Conservation (phyloP, 2,888 invertebrate genomes). For the Chrysodeixis includens region DNA sequence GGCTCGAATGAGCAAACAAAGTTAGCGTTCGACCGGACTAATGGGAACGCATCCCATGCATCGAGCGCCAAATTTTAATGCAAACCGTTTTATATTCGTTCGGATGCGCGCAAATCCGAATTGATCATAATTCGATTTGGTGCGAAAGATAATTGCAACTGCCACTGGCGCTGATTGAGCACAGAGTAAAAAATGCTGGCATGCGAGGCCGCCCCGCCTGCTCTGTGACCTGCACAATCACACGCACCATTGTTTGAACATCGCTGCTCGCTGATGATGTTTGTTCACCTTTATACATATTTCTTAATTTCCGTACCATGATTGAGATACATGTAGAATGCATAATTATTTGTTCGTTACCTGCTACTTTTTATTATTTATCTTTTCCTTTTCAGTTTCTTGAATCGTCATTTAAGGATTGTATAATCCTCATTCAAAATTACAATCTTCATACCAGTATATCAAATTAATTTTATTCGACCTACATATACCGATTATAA, state of each 20-base stretch:
- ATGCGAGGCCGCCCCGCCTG: constrained; percentile 57
- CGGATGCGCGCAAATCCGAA: constrained; percentile 89
- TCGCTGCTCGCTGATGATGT: constrained; percentile 83
- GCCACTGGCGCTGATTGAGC: constrained; percentile 88
- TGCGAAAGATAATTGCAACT: constrained; percentile 88
- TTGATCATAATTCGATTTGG: constrained; percentile 90
- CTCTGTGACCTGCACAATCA: constrained; percentile 75
- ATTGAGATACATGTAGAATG: constrained; percentile 48
- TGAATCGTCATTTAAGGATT: background rate
- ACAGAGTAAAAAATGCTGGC: constrained; percentile 78
- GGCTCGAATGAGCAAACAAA: constrained; percentile 78
- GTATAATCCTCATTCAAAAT: background rate
- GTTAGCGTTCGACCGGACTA: constrained; percentile 81
- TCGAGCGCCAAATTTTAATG: constrained; percentile 88
- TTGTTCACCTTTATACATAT: constrained; percentile 79
- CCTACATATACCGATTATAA: constrained; percentile 10
- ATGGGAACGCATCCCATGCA: constrained; percentile 88
- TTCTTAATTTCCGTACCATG: constrained; percentile 62
- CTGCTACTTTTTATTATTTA: constrained; percentile 26
- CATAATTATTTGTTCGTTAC: constrained; percentile 40
- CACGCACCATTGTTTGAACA: constrained; percentile 84
- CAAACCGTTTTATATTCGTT: constrained; percentile 89
- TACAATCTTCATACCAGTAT: constrained; percentile 1
- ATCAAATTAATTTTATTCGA: constrained; percentile 8
- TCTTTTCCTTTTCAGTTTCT: constrained; percentile 11